Percentiles rank a stretch among this genome's conserved stretches.
Evolutionary conservation across 2,797 vertebrate genomes (phyloP).

Genomic region (Triplophysa yarkandensis): DNA sequence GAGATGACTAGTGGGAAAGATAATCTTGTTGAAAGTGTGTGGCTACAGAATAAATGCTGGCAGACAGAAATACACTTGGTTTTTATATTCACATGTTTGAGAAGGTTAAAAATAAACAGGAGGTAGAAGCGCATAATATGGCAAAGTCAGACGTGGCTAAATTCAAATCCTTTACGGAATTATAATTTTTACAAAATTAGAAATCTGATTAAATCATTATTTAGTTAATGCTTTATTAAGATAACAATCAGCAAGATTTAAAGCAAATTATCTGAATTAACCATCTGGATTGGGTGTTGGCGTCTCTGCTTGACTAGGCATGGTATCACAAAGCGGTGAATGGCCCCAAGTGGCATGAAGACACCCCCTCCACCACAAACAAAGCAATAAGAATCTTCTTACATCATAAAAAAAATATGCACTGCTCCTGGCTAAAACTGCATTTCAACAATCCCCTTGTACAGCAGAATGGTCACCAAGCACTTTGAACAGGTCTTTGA

Average conservation of each 20-base stretch:
- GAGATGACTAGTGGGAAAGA: slow-evolving; percentile 55
- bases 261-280: slow-evolving; percentile 4
- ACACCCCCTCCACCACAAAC: slow-evolving; percentile 6
- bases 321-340: neutral
- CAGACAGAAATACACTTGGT: slow-evolving; percentile 32
- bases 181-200: slow-evolving; percentile 1
- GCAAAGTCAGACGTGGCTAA: neutral
- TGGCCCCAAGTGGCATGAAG: slow-evolving; percentile 30
- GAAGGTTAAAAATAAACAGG: neutral
- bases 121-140: neutral
- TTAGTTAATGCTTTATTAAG: neutral
- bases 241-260: slow-evolving; percentile 8
- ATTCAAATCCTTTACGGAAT: neutral
- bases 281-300: slow-evolving; percentile 27
- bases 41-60: slow-evolving; percentile 53
- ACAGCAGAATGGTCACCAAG: slow-evolving; percentile 11
- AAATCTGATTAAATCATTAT: slow-evolving; percentile 15
- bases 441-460: slow-evolving; percentile 28
- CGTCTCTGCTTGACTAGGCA: slow-evolving; percentile 13
- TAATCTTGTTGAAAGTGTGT: slow-evolving; percentile 56
- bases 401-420: slow-evolving; percentile 8
- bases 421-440: slow-evolving; percentile 36
- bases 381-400: slow-evolving; percentile 11
- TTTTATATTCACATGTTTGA: slow-evolving; percentile 26
- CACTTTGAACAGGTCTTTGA: slow-evolving; percentile 48